Base-by-base conservation (phyloP, 2,888 invertebrate species). In the Pseudanteris insignis region DNA sequence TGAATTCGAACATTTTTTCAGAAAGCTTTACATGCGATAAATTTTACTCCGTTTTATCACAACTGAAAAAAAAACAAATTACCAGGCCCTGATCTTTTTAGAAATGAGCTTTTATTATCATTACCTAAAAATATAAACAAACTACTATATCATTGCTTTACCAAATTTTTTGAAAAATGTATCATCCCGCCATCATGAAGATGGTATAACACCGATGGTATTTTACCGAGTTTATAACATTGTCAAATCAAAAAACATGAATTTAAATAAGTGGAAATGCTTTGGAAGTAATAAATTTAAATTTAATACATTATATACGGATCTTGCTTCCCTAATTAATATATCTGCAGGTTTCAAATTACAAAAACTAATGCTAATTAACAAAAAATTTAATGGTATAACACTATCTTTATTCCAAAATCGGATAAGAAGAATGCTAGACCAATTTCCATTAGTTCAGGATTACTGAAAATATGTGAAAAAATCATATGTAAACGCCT, bases 1-100 rank as follows among this genome's bases (percentile, higher is more conserved):
- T 11, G 1, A 3, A 21, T 6, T 5, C 6, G 2, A 9, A 18
- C 8, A 10, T 47, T 18, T 8, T 44, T 1, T 8, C 13, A 9
- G 7, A 26, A 7, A 2, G 2, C 2, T 21, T 44, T 7, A 21
- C 12, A 2, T 21, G 32, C 13, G 15, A 43, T 2, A n/a, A 26
- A 26, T 26, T 6, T 9, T n/a, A 6, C 3, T 7, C 9, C 1
- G 33, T 41, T 5, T 9, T 40, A 3, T 2, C 5, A 8, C 0
- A 2, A 3, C 2, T 21, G 3, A 8, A 47, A 47, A 15, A 34
- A 24, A 2, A 12, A 11, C 2, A 55, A 55, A 15, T 2, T 37
- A 0, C 26, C 57, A 1, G 57, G 57, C 1, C 50, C 50, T 2
- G 57, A 50, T 11, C 8, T 58, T 1, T 30, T 58, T 2, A 9